phyloP scores from a whole-genome alignment of 2,888 invertebrate genomes.

The Amblyjoppa fuscipennis region DNA sequence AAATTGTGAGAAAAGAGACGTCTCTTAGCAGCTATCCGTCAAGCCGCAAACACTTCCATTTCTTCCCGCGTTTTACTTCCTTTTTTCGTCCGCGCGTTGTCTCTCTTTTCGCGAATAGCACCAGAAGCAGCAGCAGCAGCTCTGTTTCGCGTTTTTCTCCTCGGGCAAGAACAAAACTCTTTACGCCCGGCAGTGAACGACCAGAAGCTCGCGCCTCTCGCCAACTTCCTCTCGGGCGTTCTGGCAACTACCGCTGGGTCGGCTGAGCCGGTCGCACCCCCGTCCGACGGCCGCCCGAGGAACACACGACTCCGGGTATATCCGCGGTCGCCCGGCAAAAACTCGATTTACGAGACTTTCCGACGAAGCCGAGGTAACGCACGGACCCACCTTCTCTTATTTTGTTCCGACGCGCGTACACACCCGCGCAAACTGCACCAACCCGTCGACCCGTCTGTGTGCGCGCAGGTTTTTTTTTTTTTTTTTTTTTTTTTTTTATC shows the following conservation, averaged over 20 bases:
- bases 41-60: slow-evolving; percentile 7
- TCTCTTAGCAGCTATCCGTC: slow-evolving; percentile 24
- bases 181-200: slow-evolving; percentile 45
- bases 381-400: slow-evolving; percentile 23
- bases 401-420: not conserved
- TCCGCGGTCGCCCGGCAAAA: slow-evolving; percentile 45
- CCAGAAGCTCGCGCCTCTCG: slow-evolving; percentile 54
- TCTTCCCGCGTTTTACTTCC: not conserved
- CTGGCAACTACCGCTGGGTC: slow-evolving; percentile 16
- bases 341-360: slow-evolving; percentile 57
- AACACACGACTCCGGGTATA: slow-evolving; percentile 32
- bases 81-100: slow-evolving; percentile 2
- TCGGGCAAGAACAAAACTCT: slow-evolving; percentile 53
- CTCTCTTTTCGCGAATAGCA: slow-evolving; percentile 5
- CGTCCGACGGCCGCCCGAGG: not conserved
- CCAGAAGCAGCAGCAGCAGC: not conserved
- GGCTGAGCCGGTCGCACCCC: slow-evolving; percentile 1
- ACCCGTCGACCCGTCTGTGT: not conserved
- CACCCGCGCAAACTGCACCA: slow-evolving; percentile 17
- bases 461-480: slow-evolving; percentile 12
- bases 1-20: slow-evolving; percentile 17
- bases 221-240: slow-evolving; percentile 47
- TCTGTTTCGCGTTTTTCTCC: slow-evolving; percentile 29
- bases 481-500: slow-evolving; percentile 23
- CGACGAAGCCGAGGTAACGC: slow-evolving; percentile 49